Conservation (phyloP, 2,113 vertebrate species). For the Phyllopteryx taeniolatus region DNA sequence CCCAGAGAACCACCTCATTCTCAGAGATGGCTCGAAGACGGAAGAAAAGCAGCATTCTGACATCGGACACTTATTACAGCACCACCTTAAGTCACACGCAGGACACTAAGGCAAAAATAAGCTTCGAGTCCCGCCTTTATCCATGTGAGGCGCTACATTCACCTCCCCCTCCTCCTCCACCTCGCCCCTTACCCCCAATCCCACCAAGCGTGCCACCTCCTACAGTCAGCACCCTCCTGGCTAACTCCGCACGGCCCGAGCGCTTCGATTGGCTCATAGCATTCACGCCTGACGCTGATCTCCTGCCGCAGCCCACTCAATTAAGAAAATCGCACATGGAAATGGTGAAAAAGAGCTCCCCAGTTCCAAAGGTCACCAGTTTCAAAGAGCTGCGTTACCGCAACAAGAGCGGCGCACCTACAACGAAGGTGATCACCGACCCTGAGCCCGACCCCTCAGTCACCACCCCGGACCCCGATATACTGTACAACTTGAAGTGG, state of each 20-base stretch:
- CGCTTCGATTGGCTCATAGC: slow-evolving; percentile 92
- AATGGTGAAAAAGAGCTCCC: slow-evolving; percentile 37
- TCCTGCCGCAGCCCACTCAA: slow-evolving; percentile 58
- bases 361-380: slow-evolving; percentile 82
- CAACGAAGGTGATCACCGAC: slow-evolving; percentile 55
- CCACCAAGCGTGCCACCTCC: slow-evolving; percentile 42
- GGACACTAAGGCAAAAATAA: slow-evolving; percentile 41
- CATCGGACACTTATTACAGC: slow-evolving; percentile 64
- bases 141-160: slow-evolving; percentile 49
- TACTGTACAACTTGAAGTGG: slow-evolving; percentile 76
- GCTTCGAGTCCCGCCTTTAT: slow-evolving; percentile 54
- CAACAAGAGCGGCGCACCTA: slow-evolving; percentile 66
- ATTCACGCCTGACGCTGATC: slow-evolving; percentile 86
- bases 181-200: slow-evolving; percentile 72
- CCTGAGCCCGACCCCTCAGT: slow-evolving; percentile 71
- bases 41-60: slow-evolving; percentile 71
- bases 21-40: slow-evolving; percentile 82
- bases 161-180: slow-evolving; percentile 76
- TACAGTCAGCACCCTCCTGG: slow-evolving; percentile 66
- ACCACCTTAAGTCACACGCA: slow-evolving; percentile 48
- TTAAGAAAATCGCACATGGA: slow-evolving; percentile 39
- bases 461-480: slow-evolving; percentile 74
- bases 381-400: slow-evolving; percentile 89
- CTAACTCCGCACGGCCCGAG: slow-evolving; percentile 73
- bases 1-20: slow-evolving; percentile 82